Evolutionary conservation across 2,797 vertebrate species (phyloP).

Genomic region (Cryptoprocta ferox): DNA sequence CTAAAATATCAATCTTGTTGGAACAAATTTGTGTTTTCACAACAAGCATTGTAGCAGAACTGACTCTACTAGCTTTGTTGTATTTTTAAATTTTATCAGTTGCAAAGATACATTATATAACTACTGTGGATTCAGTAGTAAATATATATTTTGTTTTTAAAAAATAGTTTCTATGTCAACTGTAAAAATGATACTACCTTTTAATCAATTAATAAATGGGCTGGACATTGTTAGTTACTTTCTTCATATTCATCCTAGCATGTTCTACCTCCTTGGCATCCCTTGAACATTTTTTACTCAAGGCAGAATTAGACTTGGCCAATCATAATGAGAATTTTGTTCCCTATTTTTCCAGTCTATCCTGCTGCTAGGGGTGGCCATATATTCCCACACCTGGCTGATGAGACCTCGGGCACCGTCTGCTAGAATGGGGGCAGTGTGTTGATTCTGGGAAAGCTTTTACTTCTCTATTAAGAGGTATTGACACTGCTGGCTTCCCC

Average conservation of each 20-base stretch:
- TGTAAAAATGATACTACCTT: neutral
- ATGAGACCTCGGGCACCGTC: neutral
- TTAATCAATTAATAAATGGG: neutral
- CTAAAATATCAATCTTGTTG: neutral
- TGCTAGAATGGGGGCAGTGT: neutral
- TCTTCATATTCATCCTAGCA: neutral
- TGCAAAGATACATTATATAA: neutral
- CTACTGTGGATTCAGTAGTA: neutral
- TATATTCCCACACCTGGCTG: neutral
- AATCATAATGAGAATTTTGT: neutral
- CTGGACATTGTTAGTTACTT: neutral
- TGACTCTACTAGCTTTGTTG: neutral
- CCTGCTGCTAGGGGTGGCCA: neutral
- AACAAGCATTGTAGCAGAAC: neutral
- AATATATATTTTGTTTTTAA: neutral
- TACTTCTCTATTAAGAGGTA: neutral
- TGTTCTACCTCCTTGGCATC: neutral
- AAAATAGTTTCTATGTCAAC: neutral
- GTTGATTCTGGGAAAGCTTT: neutral
- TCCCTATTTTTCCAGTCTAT: neutral
- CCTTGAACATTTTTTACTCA: neutral
- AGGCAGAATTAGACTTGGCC: neutral
- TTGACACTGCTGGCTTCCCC: neutral
- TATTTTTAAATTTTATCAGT: neutral
- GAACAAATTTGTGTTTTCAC: slow-evolving; percentile 37